Evolutionary conservation across 2,888 invertebrate species (phyloP).

Genomic region (Tetramorium bicarinatum): DNA sequence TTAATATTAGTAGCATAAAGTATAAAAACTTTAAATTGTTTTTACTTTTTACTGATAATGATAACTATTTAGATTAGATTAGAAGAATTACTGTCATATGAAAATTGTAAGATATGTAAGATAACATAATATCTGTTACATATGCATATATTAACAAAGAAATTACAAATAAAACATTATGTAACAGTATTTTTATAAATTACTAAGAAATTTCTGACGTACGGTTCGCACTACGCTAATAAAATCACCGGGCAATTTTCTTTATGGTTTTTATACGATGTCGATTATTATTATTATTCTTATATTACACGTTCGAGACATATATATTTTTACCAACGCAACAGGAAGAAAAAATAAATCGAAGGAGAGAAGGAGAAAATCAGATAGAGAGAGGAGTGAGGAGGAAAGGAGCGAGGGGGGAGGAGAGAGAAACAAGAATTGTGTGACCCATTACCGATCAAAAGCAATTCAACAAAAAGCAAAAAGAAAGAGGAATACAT

Average conservation of each 20-base stretch:
- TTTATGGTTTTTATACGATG: slow-evolving; percentile 70
- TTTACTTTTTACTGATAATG: background rate
- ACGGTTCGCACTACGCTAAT: slow-evolving; percentile 71
- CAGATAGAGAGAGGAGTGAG: slow-evolving; percentile 21
- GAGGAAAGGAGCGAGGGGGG: background rate
- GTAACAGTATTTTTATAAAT: background rate
- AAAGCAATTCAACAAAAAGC: slow-evolving; percentile 36
- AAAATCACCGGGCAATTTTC: slow-evolving; percentile 74
- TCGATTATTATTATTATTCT: slow-evolving; percentile 71
- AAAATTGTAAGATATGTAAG: background rate
- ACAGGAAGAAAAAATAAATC: slow-evolving; percentile 40
- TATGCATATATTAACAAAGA: background rate
- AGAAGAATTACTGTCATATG: background rate
- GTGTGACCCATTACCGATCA: slow-evolving; percentile 38
- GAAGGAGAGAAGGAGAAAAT: slow-evolving; percentile 37
- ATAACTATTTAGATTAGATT: slow-evolving; percentile 1
- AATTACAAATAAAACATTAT: background rate
- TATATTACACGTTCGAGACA: slow-evolving; percentile 59
- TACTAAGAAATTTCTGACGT: slow-evolving; percentile 44
- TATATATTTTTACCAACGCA: slow-evolving; percentile 44
- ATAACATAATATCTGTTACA: background rate
- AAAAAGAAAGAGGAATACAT: slow-evolving; percentile 46
- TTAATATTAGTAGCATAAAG: background rate
- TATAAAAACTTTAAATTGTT: background rate
- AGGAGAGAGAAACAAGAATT: background rate